These are phyloP conservation scores for Eudemis profundana DNA, from an alignment of 2,888 invertebrate species.

Conservation along the genomic window DNA sequence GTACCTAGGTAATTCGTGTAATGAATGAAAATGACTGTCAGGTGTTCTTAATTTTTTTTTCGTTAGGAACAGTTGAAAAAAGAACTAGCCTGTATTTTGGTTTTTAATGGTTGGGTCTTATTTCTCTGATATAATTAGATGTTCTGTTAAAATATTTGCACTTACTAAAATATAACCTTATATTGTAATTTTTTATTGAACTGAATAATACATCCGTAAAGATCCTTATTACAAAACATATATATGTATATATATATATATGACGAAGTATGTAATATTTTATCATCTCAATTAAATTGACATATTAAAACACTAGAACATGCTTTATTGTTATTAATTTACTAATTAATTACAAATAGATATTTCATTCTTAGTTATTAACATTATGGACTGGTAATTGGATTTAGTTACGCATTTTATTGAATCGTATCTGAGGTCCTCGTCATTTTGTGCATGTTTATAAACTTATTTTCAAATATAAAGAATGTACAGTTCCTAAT, in stretches of 20 bases:
- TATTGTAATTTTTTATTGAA: background rate
- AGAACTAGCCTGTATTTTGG: too few relatives aligned
- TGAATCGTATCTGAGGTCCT: background rate
- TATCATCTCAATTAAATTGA: conserved; percentile 10
- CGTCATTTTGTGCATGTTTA: conserved; percentile 9
- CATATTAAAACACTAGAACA: background rate
- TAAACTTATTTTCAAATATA: conserved; percentile 1
- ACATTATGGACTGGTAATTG: conserved; percentile 3
- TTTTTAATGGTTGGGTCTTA: too few relatives aligned
- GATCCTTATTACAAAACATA: background rate
- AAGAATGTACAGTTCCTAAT: conserved; percentile 5
- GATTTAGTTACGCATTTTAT: conserved; percentile 12
- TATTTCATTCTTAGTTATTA: background rate
- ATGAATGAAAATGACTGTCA: too few relatives aligned
- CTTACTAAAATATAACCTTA: too few relatives aligned
- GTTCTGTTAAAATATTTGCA: too few relatives aligned
- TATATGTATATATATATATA: background rate
- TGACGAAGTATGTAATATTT: background rate
- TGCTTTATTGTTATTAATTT: background rate
- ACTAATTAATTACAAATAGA: background rate
- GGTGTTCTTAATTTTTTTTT: too few relatives aligned
- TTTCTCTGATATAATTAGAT: too few relatives aligned
- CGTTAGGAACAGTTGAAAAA: too few relatives aligned
- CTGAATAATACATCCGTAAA: background rate
- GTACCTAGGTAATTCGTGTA: too few relatives aligned